These are phyloP conservation scores for Pinna nobilis DNA, from an alignment of 1,140 invertebrate genomes.

Conservation along the genomic window DNA sequence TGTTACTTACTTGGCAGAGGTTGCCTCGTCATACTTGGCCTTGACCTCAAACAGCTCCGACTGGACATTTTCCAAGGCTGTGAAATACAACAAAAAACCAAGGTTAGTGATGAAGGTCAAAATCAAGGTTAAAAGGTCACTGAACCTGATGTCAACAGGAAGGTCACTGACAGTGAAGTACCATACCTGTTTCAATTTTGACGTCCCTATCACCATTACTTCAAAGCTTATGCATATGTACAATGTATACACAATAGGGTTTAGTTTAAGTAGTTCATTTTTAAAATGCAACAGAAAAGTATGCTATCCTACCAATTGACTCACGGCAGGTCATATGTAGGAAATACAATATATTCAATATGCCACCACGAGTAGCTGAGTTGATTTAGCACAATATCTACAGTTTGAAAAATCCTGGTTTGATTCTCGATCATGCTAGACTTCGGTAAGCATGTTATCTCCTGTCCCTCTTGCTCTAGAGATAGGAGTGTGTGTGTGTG, in stretches of 20 bases:
- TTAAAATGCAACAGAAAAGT: too few species aligned
- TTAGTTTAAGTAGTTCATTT: neutral
- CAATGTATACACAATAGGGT: too few species aligned
- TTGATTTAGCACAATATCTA: too few species aligned
- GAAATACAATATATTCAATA: too few species aligned
- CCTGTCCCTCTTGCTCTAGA: too few species aligned
- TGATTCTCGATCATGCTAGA: too few species aligned
- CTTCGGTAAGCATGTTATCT: too few species aligned
- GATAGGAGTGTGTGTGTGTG: too few species aligned
- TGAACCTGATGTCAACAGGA: neutral
- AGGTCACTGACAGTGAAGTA: neutral
- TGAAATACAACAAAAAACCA: constrained; percentile 40
- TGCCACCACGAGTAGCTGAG: too few species aligned
- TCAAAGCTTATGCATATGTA: constrained; percentile 8
- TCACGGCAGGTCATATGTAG: too few species aligned
- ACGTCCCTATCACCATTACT: neutral
- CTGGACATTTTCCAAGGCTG: constrained; percentile 74
- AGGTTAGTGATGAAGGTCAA: neutral
- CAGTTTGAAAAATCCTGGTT: too few species aligned
- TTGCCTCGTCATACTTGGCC: constrained; percentile 76
- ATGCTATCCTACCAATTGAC: too few species aligned
- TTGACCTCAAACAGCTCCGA: constrained; percentile 76
- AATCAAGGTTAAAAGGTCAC: neutral
- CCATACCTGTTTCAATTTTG: constrained; percentile 2
- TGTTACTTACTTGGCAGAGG: constrained; percentile 75